Conservation (phyloP, 2,113 vertebrate species). For the Pleuronectes platessa region DNA sequence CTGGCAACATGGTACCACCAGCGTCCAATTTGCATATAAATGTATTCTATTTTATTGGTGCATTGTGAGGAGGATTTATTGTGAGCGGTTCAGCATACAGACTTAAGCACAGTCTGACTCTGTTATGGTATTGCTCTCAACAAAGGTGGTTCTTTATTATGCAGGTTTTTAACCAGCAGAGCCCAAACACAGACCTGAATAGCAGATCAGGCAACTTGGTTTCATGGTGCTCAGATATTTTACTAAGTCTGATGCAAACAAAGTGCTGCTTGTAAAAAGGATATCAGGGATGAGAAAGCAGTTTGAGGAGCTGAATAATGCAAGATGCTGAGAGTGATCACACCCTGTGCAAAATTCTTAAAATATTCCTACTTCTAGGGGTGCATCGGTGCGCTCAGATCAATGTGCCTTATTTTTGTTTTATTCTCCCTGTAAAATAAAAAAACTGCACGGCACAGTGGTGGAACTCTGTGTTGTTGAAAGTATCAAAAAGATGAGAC, state of each 20-base stretch:
- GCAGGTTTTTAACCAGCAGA: conserved; percentile 43
- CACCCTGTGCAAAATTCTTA: conserved; percentile 6
- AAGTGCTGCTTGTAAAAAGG: conserved; percentile 12
- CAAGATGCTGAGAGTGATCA: conserved; percentile 36
- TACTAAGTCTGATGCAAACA: conserved; percentile 48
- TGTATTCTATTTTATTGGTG: conserved; percentile 62
- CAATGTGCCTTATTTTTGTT: conserved; percentile 24
- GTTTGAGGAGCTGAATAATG: conserved; percentile 46
- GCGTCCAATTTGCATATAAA: conserved; percentile 69
- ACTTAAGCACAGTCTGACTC: conserved; percentile 55
- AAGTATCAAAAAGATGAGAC: conserved; percentile 1
- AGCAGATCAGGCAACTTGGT: conserved; percentile 41
- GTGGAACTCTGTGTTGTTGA: conserved; percentile 10
- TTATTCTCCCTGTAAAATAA: too few species aligned
- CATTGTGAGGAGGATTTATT: conserved; percentile 64
- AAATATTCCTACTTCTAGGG: conserved; percentile 20
- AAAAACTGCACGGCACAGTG: conserved; percentile 15
- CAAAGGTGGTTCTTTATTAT: conserved; percentile 50
- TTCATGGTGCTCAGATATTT: conserved; percentile 50
- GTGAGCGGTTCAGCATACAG: conserved; percentile 46
- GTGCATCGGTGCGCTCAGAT: conserved; percentile 13
- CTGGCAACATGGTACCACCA: conserved; percentile 51
- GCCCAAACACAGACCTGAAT: conserved; percentile 32
- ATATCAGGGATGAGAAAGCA: conserved; percentile 12
- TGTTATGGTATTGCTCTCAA: conserved; percentile 58